phyloP scores from a whole-genome alignment of 2,797 vertebrate species.

The Acropternis orthonyx region DNA sequence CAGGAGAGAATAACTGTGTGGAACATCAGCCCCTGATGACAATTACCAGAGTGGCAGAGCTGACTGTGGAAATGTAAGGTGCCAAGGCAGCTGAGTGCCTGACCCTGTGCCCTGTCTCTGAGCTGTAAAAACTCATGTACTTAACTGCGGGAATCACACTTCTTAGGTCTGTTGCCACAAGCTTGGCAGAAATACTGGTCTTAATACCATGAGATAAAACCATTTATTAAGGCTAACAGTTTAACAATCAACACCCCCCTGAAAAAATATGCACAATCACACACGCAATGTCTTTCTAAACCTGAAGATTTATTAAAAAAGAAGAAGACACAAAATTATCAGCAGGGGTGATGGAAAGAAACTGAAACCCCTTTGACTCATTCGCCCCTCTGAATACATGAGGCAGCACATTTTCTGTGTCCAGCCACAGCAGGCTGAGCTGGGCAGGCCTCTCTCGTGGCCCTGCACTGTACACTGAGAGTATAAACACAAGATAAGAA shows the following conservation, averaged over 20 bases:
- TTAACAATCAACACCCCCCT: neutral
- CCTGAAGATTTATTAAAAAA: neutral
- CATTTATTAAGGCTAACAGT: neutral
- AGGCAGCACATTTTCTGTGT: neutral
- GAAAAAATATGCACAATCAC: neutral
- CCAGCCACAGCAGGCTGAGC: neutral
- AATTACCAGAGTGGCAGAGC: neutral
- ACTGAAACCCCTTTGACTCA: neutral
- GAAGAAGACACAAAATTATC: neutral
- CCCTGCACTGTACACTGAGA: neutral
- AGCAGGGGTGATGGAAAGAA: neutral
- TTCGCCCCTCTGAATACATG: fast-evolving
- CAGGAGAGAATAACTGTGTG: neutral
- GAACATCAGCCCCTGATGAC: neutral
- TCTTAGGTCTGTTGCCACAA: neutral
- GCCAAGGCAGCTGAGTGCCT: neutral
- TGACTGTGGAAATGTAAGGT: neutral
- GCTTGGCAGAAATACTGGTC: neutral
- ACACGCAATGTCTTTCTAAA: neutral
- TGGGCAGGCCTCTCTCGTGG: neutral
- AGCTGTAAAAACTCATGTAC: neutral
- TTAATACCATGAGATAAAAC: neutral
- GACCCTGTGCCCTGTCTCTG: neutral
- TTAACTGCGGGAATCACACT: neutral
- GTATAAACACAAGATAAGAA: neutral